phyloP scores from a whole-genome alignment of 2,797 vertebrate species.

The Sylvia borin region DNA sequence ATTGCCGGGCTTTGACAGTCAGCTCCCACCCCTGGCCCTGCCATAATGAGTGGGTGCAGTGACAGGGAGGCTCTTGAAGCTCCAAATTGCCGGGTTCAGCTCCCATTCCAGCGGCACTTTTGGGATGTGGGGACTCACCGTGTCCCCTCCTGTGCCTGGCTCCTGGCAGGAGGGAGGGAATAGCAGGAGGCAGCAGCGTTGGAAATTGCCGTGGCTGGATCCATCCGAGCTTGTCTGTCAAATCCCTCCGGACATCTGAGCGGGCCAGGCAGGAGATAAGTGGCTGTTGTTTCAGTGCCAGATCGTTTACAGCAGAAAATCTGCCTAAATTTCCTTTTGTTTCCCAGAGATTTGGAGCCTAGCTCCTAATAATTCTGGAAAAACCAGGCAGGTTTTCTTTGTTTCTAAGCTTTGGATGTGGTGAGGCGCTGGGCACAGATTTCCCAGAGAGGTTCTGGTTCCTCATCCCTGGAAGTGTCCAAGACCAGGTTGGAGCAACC shows the following conservation, averaged over 20 bases:
- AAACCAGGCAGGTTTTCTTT: neutral
- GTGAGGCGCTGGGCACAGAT: neutral
- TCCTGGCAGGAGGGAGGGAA: neutral
- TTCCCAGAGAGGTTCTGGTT: neutral
- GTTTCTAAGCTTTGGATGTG: neutral
- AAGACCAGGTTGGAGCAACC: rapidly evolving
- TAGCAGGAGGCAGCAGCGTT: neutral
- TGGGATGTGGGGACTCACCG: neutral
- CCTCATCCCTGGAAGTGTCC: neutral
- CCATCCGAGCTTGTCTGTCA: neutral
- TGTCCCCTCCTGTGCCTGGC: neutral
- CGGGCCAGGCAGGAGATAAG: conserved; percentile 17
- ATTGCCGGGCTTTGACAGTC: neutral
- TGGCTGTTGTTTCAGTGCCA: conserved; percentile 21
- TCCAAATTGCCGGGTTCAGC: neutral
- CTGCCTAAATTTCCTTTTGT: neutral
- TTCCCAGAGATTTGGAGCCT: neutral
- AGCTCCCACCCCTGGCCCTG: neutral
- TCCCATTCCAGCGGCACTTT: neutral
- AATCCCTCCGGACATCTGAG: neutral
- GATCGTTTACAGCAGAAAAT: neutral
- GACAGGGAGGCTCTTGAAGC: neutral
- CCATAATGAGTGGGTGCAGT: neutral
- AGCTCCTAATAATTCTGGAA: neutral
- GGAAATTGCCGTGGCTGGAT: conserved; percentile 1